Conservation (phyloP, 2,113 vertebrate genomes). For the Paedocypris sp. region DNA sequence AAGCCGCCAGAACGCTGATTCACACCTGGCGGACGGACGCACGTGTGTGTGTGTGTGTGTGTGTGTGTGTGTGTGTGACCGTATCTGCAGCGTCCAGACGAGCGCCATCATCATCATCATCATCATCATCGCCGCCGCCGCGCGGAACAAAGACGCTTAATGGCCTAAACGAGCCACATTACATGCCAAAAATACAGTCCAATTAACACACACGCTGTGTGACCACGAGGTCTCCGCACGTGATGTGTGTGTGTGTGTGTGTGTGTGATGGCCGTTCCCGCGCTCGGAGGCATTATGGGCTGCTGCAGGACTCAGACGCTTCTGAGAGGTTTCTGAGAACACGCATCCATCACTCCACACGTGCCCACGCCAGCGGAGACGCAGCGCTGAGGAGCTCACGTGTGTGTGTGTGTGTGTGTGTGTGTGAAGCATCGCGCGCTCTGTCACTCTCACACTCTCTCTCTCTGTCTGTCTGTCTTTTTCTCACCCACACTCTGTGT, state of each 20-base stretch:
- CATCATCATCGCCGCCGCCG: no score
- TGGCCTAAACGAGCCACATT: background rate
- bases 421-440: background rate
- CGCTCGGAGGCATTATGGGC: background rate
- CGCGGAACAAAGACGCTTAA: background rate
- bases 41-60: background rate
- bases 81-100: constrained; percentile 21
- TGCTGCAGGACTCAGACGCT: background rate
- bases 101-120: no score
- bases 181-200: background rate
- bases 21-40: background rate
- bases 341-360: constrained; percentile 13
- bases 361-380: background rate
- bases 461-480: no score
- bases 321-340: background rate
- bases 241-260: constrained; percentile 5
- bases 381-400: no score
- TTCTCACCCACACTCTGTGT: no score
- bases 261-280: background rate
- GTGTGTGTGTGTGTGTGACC: background rate
- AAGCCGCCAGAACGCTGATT: background rate
- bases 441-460: no score
- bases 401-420: background rate
- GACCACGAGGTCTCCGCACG: constrained; percentile 34
- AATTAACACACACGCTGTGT: background rate